Base-by-base conservation (phyloP, 92 coral and sea anemone species). In the Umimayanthus chanpuru region DNA sequence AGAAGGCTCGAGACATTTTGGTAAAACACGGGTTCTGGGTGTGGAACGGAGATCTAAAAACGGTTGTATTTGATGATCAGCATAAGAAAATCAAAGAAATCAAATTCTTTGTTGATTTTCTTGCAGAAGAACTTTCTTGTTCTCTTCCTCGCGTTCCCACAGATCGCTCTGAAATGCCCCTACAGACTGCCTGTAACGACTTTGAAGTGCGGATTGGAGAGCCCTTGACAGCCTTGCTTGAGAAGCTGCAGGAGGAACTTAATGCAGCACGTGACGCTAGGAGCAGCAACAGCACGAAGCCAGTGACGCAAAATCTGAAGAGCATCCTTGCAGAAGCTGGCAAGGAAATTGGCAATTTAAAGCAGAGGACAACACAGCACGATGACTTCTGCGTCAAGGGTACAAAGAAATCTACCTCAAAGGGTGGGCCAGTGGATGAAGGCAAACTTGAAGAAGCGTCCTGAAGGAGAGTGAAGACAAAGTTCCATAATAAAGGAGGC, bases 401-500 rank as follows among this genome's bases (percentile, higher is more conserved):
- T 20, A 49, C 50, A 5, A 77, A 15, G 28, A 2, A 10, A 25
- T 1, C 81, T 26, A 11, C 55, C 56, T 21, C 81, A n/a, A 6
- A 30, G 26, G 61, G 20, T 40, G 20, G 26, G 55, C 81, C 26
- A 4, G 50, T 77, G 26, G 61, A 49, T 5, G 0, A 9, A 20
- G 21, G 9, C 16, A 26, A 44, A 56, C 40, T 29, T 1, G 67
- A 86, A 7, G 53, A 55, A 39, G 26, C 12, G 49, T 76, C 47
- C 84, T 86, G 89, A 84, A 14, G 23, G 38, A 18, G 9, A 18
- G 70, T 86, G 3, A 73, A 49, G 21, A n/a, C 7, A 29, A 86
- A 86, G 20, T 26, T 86, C 2, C 89, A 86, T 28, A 36, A 47
- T 86, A 71, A 75, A 39, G 86, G 86, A 11, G 86, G 86, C 38